A percentile compares a stretch with the other conserved stretches of the same genome.
Evolutionary conservation across 2,888 invertebrate genomes (phyloP).

Genomic region (Tolmerus cingulatus): DNA sequence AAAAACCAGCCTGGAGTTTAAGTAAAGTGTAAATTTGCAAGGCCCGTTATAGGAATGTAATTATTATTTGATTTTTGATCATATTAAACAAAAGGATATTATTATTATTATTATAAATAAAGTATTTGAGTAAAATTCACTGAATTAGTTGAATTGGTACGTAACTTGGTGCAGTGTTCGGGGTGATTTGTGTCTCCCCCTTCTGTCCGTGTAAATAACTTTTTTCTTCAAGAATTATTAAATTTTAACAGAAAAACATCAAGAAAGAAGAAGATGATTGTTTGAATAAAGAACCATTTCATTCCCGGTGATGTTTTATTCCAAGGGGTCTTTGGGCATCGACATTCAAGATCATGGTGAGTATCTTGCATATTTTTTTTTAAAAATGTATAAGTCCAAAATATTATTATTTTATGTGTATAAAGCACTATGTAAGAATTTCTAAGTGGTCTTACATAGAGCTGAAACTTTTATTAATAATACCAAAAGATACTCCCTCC

Average conservation of each 20-base stretch:
- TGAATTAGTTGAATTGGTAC: slow-evolving; percentile 12
- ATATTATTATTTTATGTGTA: too few relatives aligned
- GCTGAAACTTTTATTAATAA: too few relatives aligned
- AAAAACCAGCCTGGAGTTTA: neutral
- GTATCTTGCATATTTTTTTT: neutral
- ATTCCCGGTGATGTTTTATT: slow-evolving; percentile 23
- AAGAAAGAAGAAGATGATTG: neutral
- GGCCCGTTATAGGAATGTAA: slow-evolving; percentile 16
- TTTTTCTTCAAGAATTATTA: neutral
- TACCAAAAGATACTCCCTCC: too few relatives aligned
- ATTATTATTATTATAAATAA: neutral
- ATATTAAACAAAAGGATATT: neutral
- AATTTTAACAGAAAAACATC: neutral
- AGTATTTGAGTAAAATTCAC: slow-evolving; percentile 20
- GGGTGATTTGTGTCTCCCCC: neutral
- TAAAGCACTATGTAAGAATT: too few relatives aligned
- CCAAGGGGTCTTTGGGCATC: neutral
- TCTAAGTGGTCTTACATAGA: too few relatives aligned
- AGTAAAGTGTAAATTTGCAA: slow-evolving; percentile 10
- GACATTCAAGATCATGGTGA: neutral
- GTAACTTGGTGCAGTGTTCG: neutral
- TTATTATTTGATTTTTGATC: neutral
- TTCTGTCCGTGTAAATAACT: neutral
- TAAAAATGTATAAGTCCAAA: too few relatives aligned
- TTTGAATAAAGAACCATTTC: slow-evolving; percentile 7